These are phyloP conservation scores for Malurus leucopterus DNA, from an alignment of 2,797 vertebrate species.

Conservation along the genomic window DNA sequence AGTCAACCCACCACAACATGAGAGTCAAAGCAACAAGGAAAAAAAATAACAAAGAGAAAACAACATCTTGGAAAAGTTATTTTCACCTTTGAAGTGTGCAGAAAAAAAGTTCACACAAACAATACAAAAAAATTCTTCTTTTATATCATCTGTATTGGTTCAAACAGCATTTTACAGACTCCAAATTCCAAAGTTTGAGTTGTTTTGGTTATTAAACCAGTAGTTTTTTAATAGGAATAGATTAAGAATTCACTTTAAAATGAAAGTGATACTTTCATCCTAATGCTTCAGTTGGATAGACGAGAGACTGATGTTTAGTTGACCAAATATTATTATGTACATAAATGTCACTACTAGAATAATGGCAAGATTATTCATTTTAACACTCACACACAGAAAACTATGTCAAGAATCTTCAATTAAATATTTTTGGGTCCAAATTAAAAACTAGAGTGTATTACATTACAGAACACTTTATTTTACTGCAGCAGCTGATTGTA, in stretches of 20 bases:
- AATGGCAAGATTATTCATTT: not conserved
- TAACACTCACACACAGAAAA: not conserved
- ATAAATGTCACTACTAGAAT: not conserved
- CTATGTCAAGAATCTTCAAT: not conserved
- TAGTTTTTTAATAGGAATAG: not conserved
- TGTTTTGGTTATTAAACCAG: not conserved
- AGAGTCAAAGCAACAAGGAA: not conserved
- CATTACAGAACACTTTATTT: not conserved
- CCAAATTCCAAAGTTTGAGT: not conserved
- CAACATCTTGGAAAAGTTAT: not conserved
- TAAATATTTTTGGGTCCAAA: not conserved
- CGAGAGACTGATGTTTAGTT: not conserved
- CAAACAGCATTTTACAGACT: not conserved
- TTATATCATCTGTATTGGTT: not conserved
- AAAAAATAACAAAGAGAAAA: not conserved
- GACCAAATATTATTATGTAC: not conserved
- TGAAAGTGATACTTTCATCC: not conserved
- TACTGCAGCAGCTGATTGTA: not conserved
- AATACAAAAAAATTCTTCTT: not conserved
- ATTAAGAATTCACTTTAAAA: not conserved
- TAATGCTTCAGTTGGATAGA: not conserved
- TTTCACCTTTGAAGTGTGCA: not conserved
- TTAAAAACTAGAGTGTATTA: not conserved
- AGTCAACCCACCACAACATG: not conserved
- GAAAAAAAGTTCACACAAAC: not conserved